Evolutionary conservation across 2,888 invertebrate genomes (phyloP).

Genomic region (Epicampocera succincta): DNA sequence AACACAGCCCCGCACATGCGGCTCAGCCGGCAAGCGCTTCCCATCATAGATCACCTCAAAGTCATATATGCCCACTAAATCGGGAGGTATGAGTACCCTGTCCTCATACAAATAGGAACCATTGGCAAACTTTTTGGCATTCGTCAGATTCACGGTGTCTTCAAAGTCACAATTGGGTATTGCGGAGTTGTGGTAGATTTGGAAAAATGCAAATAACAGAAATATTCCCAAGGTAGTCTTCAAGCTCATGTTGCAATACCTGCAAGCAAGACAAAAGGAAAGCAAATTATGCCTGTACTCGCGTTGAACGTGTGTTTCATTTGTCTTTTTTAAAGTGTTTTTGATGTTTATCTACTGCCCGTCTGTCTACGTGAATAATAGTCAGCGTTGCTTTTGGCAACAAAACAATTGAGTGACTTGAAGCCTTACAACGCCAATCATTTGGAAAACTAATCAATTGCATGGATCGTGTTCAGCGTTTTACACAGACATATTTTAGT

Average conservation of each 20-base stretch:
- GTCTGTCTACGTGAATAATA: slow-evolving; percentile 27
- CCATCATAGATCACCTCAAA: slow-evolving; percentile 68
- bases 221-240: slow-evolving; percentile 48
- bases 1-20: slow-evolving; percentile 75
- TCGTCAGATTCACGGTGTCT: slow-evolving; percentile 74
- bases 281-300: neutral
- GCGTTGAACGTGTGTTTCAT: neutral
- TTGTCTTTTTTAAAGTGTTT: slow-evolving; percentile 27
- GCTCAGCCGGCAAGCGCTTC: slow-evolving; percentile 38
- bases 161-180: slow-evolving; percentile 71
- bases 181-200: slow-evolving; percentile 39
- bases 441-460: slow-evolving; percentile 54
- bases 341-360: slow-evolving; percentile 28
- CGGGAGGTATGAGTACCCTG: slow-evolving; percentile 70
- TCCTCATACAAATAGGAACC: slow-evolving; percentile 74
- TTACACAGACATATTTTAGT: neutral
- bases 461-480: slow-evolving; percentile 37
- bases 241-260: slow-evolving; percentile 54
- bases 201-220: slow-evolving; percentile 31
- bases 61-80: slow-evolving; percentile 70
- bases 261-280: slow-evolving; percentile 14
- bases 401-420: slow-evolving; percentile 46
- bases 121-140: slow-evolving; percentile 67
- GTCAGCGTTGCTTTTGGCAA: slow-evolving; percentile 48
- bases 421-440: slow-evolving; percentile 52